A percentile compares a stretch with the other conserved stretches of the same genome.
Evolutionary conservation across 2,113 vertebrate genomes (phyloP).

Genomic region (Sceloporus tristichus): DNA sequence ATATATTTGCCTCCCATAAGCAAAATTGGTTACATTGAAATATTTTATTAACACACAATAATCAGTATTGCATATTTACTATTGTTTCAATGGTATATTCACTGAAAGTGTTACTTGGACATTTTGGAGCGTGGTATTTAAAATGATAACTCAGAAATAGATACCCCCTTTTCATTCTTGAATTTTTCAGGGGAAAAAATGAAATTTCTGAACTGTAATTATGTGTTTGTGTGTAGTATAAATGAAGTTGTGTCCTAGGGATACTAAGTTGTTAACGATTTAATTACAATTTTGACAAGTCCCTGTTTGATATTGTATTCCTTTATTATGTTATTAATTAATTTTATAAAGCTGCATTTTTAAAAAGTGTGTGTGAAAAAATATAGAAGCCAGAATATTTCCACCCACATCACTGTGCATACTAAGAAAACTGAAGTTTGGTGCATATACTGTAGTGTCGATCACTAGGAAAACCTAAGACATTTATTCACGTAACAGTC

Average conservation of each 20-base stretch:
- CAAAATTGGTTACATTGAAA: background rate
- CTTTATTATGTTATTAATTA: background rate
- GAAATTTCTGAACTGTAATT: background rate
- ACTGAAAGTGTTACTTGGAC: background rate
- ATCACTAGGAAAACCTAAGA: background rate
- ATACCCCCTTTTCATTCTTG: background rate
- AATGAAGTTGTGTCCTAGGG: background rate
- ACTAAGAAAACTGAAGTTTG: background rate
- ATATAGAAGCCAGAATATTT: background rate
- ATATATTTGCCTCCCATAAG: background rate
- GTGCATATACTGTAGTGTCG: background rate
- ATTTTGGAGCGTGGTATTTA: background rate
- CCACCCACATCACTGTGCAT: too few species aligned
- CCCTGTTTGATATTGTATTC: background rate
- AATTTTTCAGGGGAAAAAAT: background rate
- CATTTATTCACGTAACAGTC: background rate
- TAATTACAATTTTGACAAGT: background rate
- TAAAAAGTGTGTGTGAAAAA: background rate
- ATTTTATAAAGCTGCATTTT: background rate
- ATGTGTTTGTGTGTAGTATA: background rate
- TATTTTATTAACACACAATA: background rate
- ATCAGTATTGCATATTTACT: background rate
- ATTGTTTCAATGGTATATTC: background rate
- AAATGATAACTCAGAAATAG: background rate
- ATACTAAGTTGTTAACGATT: background rate